Evolutionary conservation across 2,797 vertebrate species (phyloP), one percentile per base, ranked within the genome.

Genomic region (Tapera naevia): DNA sequence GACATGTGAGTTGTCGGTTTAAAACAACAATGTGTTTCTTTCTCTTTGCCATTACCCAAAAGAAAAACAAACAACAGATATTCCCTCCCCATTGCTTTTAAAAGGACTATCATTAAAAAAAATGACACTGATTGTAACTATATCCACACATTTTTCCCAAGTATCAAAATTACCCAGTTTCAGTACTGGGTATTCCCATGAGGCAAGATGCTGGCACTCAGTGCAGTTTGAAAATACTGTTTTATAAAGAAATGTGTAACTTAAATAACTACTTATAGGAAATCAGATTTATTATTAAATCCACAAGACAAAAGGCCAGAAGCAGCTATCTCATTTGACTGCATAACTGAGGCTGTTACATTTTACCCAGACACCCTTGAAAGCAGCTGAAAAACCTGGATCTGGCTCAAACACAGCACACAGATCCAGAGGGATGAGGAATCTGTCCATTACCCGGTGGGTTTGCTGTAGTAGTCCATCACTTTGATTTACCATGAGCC

Each of bases 311-410:
- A 48, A 87, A 74, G 53, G 64, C 37, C 64, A 94, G 79, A 85
- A 91, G 85, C 33, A 74, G 53, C 43, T 45, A 24, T 32, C 32
- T 45, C 2, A 2, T 56, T 32, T 37, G 67, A 62, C 48, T 71
- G 23, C 27, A 8, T 16, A 64, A 45, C 86, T 80, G 37, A 48
- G 54, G 16, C 30, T 78, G 13, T 64, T 54, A 5, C 19, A 7
- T 85, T 80, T 93, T 71, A 86, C 21, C 25, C 79, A 86, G 45
- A 24, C 28, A 57, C 32, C 9, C 24, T 35, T n/a, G 16, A 87
- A 89, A 83, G 64, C 23, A 37, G 23, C 45, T 88, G 86, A 88
- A 89, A 87, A 94, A 25, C 46, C 61, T 51, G 75, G n/a, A 64
- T 83, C 78, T 78, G 45, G 10, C 32, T 61, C 37, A 17, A 81